Percentiles rank a stretch among this genome's conserved stretches.
phyloP scores from a whole-genome alignment of 2,888 invertebrate genomes.

The Drosophila falleni region DNA sequence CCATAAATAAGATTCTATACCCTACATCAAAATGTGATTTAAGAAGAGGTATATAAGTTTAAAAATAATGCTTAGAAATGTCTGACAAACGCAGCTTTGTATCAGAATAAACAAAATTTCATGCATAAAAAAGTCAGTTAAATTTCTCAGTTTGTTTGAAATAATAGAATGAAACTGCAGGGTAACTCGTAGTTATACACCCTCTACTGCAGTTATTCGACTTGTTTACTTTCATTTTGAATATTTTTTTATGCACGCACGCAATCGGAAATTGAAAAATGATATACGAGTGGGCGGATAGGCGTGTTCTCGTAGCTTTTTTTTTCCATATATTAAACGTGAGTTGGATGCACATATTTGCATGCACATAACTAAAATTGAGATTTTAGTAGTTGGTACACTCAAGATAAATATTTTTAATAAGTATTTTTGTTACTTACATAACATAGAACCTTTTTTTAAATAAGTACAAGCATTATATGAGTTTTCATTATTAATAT shows the following conservation, averaged over 20 bases:
- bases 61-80: not conserved
- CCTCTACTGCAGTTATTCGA: not conserved
- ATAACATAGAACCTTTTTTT: not conserved
- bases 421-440: not conserved
- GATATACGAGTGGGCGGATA: slow-evolving; percentile 44
- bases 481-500: too few species aligned
- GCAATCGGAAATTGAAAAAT: slow-evolving; percentile 59
- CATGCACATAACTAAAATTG: slow-evolving; percentile 15
- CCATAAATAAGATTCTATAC: slow-evolving; percentile 56
- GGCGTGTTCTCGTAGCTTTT: not conserved
- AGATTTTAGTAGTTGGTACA: slow-evolving; percentile 3
- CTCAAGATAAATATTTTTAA: not conserved
- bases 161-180: not conserved
- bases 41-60: too few species aligned
- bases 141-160: not conserved
- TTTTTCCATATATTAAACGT: not conserved
- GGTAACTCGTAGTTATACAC: not conserved
- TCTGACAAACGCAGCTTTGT: not conserved
- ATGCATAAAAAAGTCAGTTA: not conserved
- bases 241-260: slow-evolving; percentile 22
- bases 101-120: not conserved
- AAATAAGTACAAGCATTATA: too few species aligned
- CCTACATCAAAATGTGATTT: not conserved
- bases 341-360: slow-evolving; percentile 11
- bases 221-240: not conserved